These are phyloP conservation scores for Melanotaenia maccullochi DNA, from an alignment of 2,797 vertebrate species.

Conservation along the genomic window DNA sequence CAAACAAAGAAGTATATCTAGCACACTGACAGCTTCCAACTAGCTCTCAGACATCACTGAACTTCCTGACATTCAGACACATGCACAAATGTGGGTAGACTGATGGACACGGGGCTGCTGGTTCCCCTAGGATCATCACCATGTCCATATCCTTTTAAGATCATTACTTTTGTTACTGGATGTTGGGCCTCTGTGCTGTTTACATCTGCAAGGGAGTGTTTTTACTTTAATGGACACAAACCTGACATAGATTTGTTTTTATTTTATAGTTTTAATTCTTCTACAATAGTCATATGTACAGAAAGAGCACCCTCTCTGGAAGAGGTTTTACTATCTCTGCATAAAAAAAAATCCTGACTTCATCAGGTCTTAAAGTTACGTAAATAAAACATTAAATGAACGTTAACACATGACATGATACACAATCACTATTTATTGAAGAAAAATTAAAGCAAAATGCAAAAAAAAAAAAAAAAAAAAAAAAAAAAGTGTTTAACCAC, in stretches of 20 bases:
- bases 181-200: not conserved
- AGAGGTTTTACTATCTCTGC: not conserved
- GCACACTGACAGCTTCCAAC: conserved; percentile 15
- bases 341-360: not conserved
- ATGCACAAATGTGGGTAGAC: conserved; percentile 44
- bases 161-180: not conserved
- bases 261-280: not conserved
- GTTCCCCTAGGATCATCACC: conserved; percentile 62
- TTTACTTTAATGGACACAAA: not conserved
- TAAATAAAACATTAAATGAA: not conserved
- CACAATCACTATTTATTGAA: too few species aligned
- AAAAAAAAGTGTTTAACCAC: too few species aligned
- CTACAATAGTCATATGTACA: not conserved
- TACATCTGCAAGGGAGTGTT: not conserved
- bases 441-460: too few species aligned
- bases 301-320: not conserved
- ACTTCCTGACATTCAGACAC: conserved; percentile 31
- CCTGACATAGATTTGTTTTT: not conserved
- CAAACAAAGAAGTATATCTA: conserved; percentile 19
- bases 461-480: too few species aligned
- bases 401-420: too few species aligned
- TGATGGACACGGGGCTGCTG: conserved; percentile 57
- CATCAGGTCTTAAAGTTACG: not conserved
- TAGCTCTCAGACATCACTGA: conserved; percentile 41
- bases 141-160: conserved; percentile 66